A percentile compares a stretch with the other conserved stretches of the same genome.
phyloP scores from a whole-genome alignment of 2,888 invertebrate genomes.

The Dermolepida albohirtum region DNA sequence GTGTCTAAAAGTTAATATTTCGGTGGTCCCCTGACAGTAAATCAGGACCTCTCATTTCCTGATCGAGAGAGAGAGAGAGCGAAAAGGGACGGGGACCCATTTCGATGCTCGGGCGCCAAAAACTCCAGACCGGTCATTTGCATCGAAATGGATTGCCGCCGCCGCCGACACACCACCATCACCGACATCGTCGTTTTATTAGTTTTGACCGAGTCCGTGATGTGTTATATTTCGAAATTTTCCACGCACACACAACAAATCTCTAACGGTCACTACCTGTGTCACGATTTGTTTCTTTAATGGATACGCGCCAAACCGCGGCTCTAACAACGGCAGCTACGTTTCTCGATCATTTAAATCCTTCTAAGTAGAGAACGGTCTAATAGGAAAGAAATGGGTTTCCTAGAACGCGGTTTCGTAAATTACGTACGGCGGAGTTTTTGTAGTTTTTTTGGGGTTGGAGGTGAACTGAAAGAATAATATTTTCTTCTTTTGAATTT shows the following conservation, averaged over 20 bases:
- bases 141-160: conserved; percentile 48
- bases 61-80: conserved; percentile 12
- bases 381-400: conserved; percentile 32
- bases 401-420: conserved; percentile 28
- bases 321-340: conserved; percentile 14
- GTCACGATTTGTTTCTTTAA: conserved; percentile 39
- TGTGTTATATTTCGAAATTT: no score
- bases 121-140: conserved; percentile 44
- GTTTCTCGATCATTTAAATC: conserved; percentile 33
- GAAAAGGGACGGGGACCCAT: no score
- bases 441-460: conserved; percentile 5
- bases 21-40: conserved; percentile 45
- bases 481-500: conserved; percentile 32
- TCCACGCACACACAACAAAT: no score
- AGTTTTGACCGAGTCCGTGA: conserved; percentile 36
- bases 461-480: conserved; percentile 7
- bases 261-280: conserved; percentile 43
- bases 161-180: conserved; percentile 8
- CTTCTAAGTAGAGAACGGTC: conserved; percentile 22
- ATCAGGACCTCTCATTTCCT: conserved; percentile 48
- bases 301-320: conserved; percentile 22
- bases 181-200: conserved; percentile 42
- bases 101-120: no score
- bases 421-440: conserved; percentile 22
- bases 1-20: conserved; percentile 23